A percentile compares a stretch with the other conserved stretches of the same genome.
Evolutionary conservation across 2,797 vertebrate genomes (phyloP).

Genomic region (Tragopan temminckii): DNA sequence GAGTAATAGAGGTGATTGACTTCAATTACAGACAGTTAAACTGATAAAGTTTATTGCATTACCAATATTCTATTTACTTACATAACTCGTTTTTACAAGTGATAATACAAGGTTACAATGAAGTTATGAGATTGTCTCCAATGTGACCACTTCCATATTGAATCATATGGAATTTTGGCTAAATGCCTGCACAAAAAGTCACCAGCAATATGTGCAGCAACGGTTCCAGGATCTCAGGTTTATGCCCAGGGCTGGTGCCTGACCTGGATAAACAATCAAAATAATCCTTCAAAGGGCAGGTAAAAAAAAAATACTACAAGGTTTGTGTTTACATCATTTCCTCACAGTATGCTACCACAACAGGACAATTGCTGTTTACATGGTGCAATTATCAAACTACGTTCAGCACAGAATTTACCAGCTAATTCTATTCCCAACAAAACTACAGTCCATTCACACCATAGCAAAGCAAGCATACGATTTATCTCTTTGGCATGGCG

Average conservation of each 20-base stretch:
- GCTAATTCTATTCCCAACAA: background rate
- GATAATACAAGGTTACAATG: background rate
- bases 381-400: background rate
- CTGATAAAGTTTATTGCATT: background rate
- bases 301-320: background rate
- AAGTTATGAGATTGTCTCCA: background rate
- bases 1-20: background rate
- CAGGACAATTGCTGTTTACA: background rate
- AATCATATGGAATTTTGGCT: background rate
- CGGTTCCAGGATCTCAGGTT: background rate
- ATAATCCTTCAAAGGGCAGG: background rate
- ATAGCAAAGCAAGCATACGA: background rate
- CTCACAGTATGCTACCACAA: background rate
- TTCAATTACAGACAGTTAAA: background rate
- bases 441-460: background rate
- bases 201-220: fast-evolving
- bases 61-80: background rate
- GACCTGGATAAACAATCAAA: background rate
- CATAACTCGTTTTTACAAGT: background rate
- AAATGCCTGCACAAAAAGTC: background rate
- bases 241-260: fast-evolving
- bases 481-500: background rate
- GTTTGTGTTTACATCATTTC: background rate
- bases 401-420: background rate
- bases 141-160: background rate